Evolutionary conservation across 2,888 invertebrate species (phyloP), one percentile per base, ranked within the genome.

Genomic region (Girardia tigrina): DNA sequence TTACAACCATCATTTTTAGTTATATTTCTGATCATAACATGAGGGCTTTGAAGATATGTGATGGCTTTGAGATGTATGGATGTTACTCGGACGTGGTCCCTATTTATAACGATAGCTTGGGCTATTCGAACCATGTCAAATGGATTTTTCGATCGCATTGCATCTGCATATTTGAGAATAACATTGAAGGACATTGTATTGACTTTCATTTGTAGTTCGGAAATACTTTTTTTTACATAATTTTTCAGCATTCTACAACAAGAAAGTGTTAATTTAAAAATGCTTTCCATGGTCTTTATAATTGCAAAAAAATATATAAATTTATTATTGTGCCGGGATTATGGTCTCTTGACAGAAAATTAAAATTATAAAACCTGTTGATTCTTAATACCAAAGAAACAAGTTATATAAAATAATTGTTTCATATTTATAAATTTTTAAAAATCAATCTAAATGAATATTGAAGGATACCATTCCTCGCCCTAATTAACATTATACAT

Each of bases 11-110:
- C 28, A 27, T 28, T 12, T 14, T 71, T 42, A 26, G 1, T 28
- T 73, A 29, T 27, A 36, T 72, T 72, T 6, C 26, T 26, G 42
- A 71, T 71, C 72, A 73, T 42, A 72, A 26, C n/a, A 6, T 2
- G 72, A 71, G 27, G 72, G 72, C 8, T 28, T 42, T 28, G 14
- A 42, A 26, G 71, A 71, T 1, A n/a, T 20, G 28, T 75, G 36
- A 27, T 36, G 8, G 36, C 36, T 36, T 36, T 36, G 8, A 36
- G 16, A 36, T 36, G 36, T 8, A 36, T 36, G 8, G 36, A 36
- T 36, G 36, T 36, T 16, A 36, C 36, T 16, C 36, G 36, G 16
- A 36, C 36, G 36, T 36, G 36, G 16, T 36, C 36, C 8, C 36
- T 8, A 36, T 36, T 36, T 12, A 36, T 36, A 36, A 36, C 36